A percentile compares a stretch with the other conserved stretches of the same genome.
Evolutionary conservation across 2,888 invertebrate genomes (phyloP).

Genomic region (Octonoba sinensis): DNA sequence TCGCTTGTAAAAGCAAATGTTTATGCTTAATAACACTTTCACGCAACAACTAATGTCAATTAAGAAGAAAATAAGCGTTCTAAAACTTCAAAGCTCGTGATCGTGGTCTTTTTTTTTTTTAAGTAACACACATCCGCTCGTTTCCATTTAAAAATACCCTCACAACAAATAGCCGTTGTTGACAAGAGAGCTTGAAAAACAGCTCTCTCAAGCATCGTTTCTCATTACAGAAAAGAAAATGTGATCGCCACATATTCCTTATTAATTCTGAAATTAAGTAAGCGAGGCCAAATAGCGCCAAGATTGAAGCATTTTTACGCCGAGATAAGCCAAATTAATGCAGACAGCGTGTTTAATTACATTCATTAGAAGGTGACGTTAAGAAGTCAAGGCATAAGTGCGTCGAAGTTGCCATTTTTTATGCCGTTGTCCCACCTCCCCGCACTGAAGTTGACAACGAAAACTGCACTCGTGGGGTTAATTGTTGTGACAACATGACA

Average conservation of each 20-base stretch:
- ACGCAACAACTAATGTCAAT: no score
- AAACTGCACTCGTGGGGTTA: conserved; percentile 61
- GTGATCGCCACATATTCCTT: conserved; percentile 50
- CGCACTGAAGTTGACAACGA: conserved; percentile 36
- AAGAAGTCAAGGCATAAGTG: conserved; percentile 44
- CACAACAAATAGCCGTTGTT: no score
- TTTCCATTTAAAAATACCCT: no score
- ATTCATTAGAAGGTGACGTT: conserved; percentile 50
- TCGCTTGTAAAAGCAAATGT: no score
- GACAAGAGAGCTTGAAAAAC: no score
- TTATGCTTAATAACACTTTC: no score
- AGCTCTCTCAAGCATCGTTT: conserved; percentile 7
- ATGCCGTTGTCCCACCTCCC: not conserved
- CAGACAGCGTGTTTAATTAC: conserved; percentile 61
- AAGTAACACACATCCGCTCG: no score
- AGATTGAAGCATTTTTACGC: conserved; percentile 56
- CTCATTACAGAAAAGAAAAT: conserved; percentile 46
- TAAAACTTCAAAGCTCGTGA: no score
- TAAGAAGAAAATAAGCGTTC: no score
- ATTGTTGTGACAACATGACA: conserved; percentile 61
- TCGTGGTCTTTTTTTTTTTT: no score
- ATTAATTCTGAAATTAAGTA: conserved; percentile 61
- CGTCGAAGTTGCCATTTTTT: conserved; percentile 56
- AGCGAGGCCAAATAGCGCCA: conserved; percentile 35
- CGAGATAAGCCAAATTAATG: conserved; percentile 62